These are phyloP conservation scores for Teleogryllus occipitalis DNA, from an alignment of 1,140 invertebrate genomes.

Conservation along the genomic window DNA sequence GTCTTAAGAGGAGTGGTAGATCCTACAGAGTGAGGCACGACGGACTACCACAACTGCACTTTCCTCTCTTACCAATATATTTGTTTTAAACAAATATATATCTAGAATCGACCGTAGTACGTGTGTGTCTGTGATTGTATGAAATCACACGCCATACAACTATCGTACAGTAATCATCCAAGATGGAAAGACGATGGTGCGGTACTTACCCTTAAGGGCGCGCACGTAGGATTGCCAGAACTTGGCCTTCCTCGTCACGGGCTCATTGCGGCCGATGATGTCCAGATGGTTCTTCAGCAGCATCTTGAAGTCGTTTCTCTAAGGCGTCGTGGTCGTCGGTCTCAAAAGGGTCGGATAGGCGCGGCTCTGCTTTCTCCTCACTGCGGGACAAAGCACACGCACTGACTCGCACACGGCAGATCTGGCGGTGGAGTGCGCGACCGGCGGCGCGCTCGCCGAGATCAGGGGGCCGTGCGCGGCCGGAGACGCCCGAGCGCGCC, in stretches of 20 bases:
- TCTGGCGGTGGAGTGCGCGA: not conserved
- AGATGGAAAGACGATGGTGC: not conserved
- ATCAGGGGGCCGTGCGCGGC: not conserved
- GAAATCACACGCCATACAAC: too few relatives aligned
- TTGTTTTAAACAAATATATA: too few relatives aligned
- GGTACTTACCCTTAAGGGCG: slow-evolving; percentile 72
- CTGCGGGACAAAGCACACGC: too few relatives aligned
- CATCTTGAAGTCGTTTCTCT: slow-evolving; percentile 39
- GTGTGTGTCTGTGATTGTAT: too few relatives aligned
- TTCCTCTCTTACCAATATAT: too few relatives aligned
- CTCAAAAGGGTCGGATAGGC: not conserved
- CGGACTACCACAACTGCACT: too few relatives aligned
- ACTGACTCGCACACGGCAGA: too few relatives aligned
- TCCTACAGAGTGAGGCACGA: too few relatives aligned
- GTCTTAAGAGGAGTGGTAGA: too few relatives aligned
- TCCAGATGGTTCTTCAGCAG: slow-evolving; percentile 84
- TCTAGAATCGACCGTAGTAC: too few relatives aligned
- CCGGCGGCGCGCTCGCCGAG: not conserved
- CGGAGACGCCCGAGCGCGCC: not conserved
- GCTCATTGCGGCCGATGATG: slow-evolving; percentile 86
- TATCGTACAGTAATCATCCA: too few relatives aligned
- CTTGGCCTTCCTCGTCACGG: slow-evolving; percentile 81
- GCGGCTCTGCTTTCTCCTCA: too few relatives aligned
- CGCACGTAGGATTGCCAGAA: slow-evolving; percentile 87
- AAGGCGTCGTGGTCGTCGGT: slow-evolving; percentile 37